phyloP scores from a whole-genome alignment of 2,113 vertebrate species.

The Ptyas mucosa region DNA sequence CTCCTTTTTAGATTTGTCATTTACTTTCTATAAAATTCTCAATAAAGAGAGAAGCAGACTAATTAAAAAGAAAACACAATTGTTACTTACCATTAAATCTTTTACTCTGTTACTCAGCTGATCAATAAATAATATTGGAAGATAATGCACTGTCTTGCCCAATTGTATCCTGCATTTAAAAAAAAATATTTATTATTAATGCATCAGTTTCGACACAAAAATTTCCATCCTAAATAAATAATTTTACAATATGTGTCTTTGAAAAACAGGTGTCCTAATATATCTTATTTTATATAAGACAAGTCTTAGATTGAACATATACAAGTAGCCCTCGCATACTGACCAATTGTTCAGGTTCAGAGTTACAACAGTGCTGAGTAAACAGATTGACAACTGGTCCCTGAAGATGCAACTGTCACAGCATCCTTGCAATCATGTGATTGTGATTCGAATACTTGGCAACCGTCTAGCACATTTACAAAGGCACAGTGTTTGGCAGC shows the following conservation, averaged over 20 bases:
- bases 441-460: neutral
- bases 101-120: conserved; percentile 96
- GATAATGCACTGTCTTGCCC: conserved; percentile 92
- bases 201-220: neutral
- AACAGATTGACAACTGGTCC: neutral
- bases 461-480: neutral
- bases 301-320: neutral
- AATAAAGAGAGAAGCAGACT: neutral
- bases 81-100: conserved; percentile 85
- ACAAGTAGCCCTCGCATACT: neutral
- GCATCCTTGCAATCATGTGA: neutral
- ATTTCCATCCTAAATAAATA: neutral
- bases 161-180: conserved; percentile 78
- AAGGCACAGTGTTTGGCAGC: neutral
- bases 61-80: neutral
- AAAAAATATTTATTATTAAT: conserved; percentile 53
- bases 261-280: neutral
- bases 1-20: neutral
- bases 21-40: neutral
- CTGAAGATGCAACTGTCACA: neutral
- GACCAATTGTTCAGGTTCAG: neutral
- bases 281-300: neutral
- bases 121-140: conserved; percentile 97
- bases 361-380: neutral
- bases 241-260: neutral